These are phyloP conservation scores for Hippocampus kuda DNA, from an alignment of 2,797 vertebrate species.

Conservation along the genomic window DNA sequence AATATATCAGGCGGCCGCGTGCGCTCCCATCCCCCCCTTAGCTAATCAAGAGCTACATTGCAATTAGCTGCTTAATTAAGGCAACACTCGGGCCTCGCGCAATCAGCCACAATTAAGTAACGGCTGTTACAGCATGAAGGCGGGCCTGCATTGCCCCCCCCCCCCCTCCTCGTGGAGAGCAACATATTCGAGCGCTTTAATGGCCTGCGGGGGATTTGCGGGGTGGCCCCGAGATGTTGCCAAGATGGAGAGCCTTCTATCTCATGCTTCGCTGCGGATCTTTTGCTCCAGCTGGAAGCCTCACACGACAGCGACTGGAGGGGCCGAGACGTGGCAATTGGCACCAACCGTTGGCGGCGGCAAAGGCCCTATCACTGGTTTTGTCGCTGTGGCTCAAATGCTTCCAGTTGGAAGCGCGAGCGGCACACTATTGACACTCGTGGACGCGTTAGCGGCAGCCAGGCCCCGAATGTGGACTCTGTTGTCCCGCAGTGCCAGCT, in stretches of 20 bases:
- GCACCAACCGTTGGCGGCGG: constrained; percentile 51
- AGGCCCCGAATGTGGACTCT: constrained; percentile 42
- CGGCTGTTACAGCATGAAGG: constrained; percentile 76
- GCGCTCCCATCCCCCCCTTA: constrained; percentile 93
- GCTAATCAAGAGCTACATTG: constrained; percentile 98
- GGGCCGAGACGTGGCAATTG: constrained; percentile 69
- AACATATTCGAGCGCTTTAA: constrained; percentile 70
- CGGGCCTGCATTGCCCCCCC: constrained; percentile 62
- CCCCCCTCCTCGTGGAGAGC: constrained; percentile 5
- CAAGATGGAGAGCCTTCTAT: constrained; percentile 65
- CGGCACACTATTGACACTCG: constrained; percentile 64
- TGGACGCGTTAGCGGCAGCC: constrained; percentile 60
- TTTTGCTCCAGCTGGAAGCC: constrained; percentile 71
- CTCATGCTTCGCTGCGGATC: constrained; percentile 63
- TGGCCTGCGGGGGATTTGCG: constrained; percentile 63
- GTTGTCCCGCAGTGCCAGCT: constrained; percentile 53
- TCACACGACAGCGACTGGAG: constrained; percentile 60
- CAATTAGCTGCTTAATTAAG: constrained; percentile 99
- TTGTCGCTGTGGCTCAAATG: constrained; percentile 63
- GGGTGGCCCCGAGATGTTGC: constrained; percentile 64
- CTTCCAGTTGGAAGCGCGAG: constrained; percentile 68
- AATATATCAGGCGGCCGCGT: constrained; percentile 94
- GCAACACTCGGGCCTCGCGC: constrained; percentile 72
- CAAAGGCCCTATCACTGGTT: constrained; percentile 64
- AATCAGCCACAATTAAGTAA: constrained; percentile 79